phyloP scores from a whole-genome alignment of 2,113 vertebrate species.

The Trogon surrucura region DNA sequence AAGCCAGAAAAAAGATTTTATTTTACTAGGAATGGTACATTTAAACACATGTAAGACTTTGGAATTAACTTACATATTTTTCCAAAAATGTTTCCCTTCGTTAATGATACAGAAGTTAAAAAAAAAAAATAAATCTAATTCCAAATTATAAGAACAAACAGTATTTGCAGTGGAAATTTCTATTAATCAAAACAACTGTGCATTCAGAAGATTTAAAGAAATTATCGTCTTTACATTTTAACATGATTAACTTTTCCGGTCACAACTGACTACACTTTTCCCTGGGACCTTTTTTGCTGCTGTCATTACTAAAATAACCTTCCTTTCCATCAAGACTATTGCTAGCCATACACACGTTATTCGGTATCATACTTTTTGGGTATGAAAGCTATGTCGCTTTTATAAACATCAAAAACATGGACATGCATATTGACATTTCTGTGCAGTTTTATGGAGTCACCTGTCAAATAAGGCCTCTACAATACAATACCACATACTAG shows the following conservation, averaged over 20 bases:
- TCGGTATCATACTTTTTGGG: conserved; percentile 36
- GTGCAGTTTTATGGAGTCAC: conserved; percentile 65
- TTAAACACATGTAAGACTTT: conserved; percentile 70
- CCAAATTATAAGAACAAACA: conserved; percentile 57
- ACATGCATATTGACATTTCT: conserved; percentile 65
- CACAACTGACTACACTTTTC: conserved; percentile 49
- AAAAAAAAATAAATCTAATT: conserved; percentile 52
- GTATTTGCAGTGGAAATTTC: conserved; percentile 42
- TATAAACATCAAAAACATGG: conserved; percentile 67
- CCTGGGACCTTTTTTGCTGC: conserved; percentile 45
- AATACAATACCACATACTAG: conserved; percentile 59
- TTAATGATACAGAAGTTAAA: conserved; percentile 58
- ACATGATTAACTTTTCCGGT: conserved; percentile 22
- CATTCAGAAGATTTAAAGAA: conserved; percentile 42
- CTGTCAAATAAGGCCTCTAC: conserved; percentile 68
- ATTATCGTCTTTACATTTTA: conserved; percentile 18
- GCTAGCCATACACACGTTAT: conserved; percentile 55
- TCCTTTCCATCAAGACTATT: conserved; percentile 57
- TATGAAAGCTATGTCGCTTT: conserved; percentile 64
- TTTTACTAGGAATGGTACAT: conserved; percentile 73
- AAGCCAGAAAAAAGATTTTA: conserved; percentile 71
- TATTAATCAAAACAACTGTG: conserved; percentile 62
- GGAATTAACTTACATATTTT: conserved; percentile 67
- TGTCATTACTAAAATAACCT: conserved; percentile 57
- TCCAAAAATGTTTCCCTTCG: conserved; percentile 59